Evolutionary conservation across 2,888 invertebrate species (phyloP).

Genomic region (Sepiola atlantica): DNA sequence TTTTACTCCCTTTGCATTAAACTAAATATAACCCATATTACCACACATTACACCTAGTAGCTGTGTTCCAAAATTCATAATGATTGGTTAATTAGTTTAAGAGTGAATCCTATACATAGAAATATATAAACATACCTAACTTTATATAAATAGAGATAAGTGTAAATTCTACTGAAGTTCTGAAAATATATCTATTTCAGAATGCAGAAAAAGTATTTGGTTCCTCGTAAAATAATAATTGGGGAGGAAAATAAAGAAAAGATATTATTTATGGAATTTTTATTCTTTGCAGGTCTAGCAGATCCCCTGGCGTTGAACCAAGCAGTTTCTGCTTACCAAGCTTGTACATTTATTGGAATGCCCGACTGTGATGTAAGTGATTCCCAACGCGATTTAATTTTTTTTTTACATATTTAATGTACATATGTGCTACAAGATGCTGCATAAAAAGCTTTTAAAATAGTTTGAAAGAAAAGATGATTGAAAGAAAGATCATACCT

Average conservation of each 20-base stretch:
- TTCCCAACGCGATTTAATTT: neutral
- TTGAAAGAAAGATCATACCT: too few relatives aligned
- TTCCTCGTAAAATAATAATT: neutral
- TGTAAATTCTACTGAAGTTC: neutral
- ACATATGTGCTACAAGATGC: neutral
- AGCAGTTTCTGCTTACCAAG: slow-evolving; percentile 85
- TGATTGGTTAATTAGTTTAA: too few relatives aligned
- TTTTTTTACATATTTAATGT: neutral
- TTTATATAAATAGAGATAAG: too few relatives aligned
- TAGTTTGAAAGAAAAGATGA: too few relatives aligned
- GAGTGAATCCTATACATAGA: too few relatives aligned
- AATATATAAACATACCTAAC: too few relatives aligned
- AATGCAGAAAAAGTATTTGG: neutral
- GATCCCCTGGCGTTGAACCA: slow-evolving; percentile 80
- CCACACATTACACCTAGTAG: too few relatives aligned
- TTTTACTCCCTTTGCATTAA: too few relatives aligned
- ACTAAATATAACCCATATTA: too few relatives aligned
- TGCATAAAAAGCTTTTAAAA: too few relatives aligned
- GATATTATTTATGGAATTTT: neutral
- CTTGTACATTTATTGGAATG: slow-evolving; percentile 87
- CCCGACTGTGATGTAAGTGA: slow-evolving; percentile 84
- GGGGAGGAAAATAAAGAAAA: neutral
- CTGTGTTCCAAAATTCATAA: too few relatives aligned
- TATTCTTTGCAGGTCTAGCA: slow-evolving; percentile 68
- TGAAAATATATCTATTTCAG: neutral